Evolutionary conservation across 35 echinoderm and acorn worm genomes (phyloP).

Genomic region (Heliocidaris erythrogramma): DNA sequence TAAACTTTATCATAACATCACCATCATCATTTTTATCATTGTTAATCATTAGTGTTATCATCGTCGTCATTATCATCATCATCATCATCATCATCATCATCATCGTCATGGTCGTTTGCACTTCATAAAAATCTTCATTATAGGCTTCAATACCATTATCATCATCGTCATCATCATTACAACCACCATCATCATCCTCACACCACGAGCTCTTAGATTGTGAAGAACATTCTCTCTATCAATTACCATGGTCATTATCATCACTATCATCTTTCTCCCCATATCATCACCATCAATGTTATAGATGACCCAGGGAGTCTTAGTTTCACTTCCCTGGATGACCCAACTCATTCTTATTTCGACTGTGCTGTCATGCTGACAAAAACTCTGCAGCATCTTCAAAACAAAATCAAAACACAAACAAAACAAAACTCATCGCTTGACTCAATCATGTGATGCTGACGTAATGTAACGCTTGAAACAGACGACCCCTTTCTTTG

Average conservation of each 20-base stretch:
- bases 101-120: not conserved
- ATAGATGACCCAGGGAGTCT: not conserved
- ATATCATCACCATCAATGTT: not conserved
- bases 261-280: not conserved
- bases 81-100: not conserved
- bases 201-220: not conserved
- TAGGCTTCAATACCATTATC: not conserved
- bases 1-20: not conserved
- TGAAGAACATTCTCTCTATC: no score
- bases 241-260: not conserved
- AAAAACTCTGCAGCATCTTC: not conserved
- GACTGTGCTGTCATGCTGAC: not conserved
- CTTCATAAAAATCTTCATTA: not conserved
- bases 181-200: not conserved
- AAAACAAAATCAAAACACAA: not conserved
- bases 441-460: not conserved
- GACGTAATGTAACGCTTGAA: not conserved
- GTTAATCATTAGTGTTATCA: no score
- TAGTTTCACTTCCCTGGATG: no score
- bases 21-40: no score
- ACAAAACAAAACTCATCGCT: not conserved
- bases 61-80: not conserved
- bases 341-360: no score
- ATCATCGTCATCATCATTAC: not conserved
- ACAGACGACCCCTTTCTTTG: not conserved